phyloP scores from a whole-genome alignment of 2,797 vertebrate genomes.

The Enteromius fasciolatus region DNA sequence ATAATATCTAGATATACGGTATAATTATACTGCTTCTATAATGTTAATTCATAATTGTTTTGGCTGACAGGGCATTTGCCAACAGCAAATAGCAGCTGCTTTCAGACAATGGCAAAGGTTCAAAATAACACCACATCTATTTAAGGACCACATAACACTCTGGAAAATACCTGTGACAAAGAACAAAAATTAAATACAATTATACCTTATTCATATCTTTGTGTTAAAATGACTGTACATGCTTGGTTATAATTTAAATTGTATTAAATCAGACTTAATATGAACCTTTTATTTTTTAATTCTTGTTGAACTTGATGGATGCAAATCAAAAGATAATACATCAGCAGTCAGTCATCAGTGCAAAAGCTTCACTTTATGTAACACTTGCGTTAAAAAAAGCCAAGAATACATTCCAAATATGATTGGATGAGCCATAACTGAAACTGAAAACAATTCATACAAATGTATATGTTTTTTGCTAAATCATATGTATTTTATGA shows the following conservation, averaged over 20 bases:
- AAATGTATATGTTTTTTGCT: too few species aligned
- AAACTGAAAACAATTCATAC: not conserved
- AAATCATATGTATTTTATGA: too few species aligned
- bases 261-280: not conserved
- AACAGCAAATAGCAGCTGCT: slow-evolving; percentile 16
- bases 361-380: not conserved
- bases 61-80: not conserved
- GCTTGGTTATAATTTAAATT: not conserved
- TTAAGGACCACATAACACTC: not conserved
- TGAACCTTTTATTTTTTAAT: not conserved
- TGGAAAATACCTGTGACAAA: not conserved
- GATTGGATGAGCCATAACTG: not conserved
- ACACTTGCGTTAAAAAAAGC: not conserved
- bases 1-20: not conserved
- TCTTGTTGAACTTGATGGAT: not conserved
- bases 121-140: slow-evolving; percentile 13
- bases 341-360: not conserved
- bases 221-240: not conserved
- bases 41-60: slow-evolving; percentile 18
- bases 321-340: not conserved
- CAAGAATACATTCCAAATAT: not conserved
- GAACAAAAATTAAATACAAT: not conserved
- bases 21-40: slow-evolving; percentile 16
- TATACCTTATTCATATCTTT: not conserved
- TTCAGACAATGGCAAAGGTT: slow-evolving; percentile 22